Base-by-base conservation (phyloP, 2,113 vertebrate species). In the Mesoclemmys tuberculata region DNA sequence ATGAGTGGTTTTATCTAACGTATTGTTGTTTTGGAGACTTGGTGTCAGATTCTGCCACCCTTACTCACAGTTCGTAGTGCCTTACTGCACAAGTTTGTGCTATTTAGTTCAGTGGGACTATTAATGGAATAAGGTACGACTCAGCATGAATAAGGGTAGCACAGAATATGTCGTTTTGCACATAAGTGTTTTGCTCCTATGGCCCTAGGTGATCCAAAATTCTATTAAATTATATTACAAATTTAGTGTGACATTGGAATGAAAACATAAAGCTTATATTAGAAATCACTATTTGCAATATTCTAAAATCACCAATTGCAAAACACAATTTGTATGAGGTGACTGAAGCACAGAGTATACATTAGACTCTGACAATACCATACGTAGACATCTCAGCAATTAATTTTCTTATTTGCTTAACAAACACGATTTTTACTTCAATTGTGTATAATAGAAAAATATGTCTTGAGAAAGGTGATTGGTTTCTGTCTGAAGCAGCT, bases 401-500 rank as follows among this genome's bases (percentile, higher is more conserved):
- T 75, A n/a, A 6, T 24, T 93, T 89, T 95, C 56, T 90, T 10
- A 9, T 19, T 84, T 54, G 80, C 85, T 71, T 94, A 82, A 94
- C 87, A 90, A 71, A 54, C 56, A 89, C 31, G 71, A 64, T 48
- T 94, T 90, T 83, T 61, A 38, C 82, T 89, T 89, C 38, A n/a
- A 10, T 87, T 90, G 26, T 27, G 44, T 77, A 77, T 27, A 77
- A 46, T 77, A 29, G 71, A 44, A 77, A 77, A 77, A 8, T 92
- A 49, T 90, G 80, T 93, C 61, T 94, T 7, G 26, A 75, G 41
- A 0, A 49, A 0, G 0, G 16, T 88, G 90, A 38, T 51, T 89
- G 80, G 1, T 86, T 95, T 94, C 93, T 94, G 93, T 94, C 81
- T 77, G 78, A 35, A 51, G 24, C 51, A 35, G 79, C 79, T 80